Conservation (phyloP, 2,113 vertebrate species). For the Paedocypris sp. region DNA sequence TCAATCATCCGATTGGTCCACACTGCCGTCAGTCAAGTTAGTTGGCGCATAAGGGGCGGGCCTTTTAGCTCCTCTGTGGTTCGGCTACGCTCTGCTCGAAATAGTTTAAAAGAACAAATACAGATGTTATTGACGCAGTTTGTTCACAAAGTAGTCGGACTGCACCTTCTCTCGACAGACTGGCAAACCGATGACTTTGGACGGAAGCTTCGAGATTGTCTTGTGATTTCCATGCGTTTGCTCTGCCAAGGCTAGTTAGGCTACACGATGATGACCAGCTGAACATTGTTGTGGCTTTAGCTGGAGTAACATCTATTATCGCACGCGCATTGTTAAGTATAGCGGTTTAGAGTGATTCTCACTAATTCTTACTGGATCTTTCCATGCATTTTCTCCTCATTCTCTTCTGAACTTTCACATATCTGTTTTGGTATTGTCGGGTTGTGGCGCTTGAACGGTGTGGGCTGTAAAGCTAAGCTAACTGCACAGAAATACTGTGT, state of each 20-base stretch:
- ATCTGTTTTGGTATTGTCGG: background rate
- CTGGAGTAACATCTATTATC: background rate
- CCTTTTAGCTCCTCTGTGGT: conserved; percentile 33
- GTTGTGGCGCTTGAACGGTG: background rate
- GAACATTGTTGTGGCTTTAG: background rate
- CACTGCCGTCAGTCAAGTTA: background rate
- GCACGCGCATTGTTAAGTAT: background rate
- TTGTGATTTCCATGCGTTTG: conserved; percentile 23
- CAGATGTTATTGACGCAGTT: background rate
- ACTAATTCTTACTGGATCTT: too few relatives aligned
- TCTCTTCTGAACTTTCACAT: background rate
- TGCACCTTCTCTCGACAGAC: background rate
- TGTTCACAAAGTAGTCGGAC: background rate
- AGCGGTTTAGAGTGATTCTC: too few relatives aligned
- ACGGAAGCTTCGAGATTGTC: conserved; percentile 14
- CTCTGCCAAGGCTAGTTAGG: conserved; percentile 35
- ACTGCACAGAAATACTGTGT: background rate
- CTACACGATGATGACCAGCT: conserved; percentile 5
- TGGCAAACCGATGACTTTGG: background rate
- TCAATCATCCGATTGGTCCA: conserved; percentile 42
- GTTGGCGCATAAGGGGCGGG: conserved; percentile 49
- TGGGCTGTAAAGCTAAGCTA: conserved; percentile 26
- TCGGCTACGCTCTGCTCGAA: conserved; percentile 30
- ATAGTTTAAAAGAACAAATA: conserved; percentile 16
- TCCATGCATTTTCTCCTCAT: background rate